phyloP scores from a whole-genome alignment of 2,888 invertebrate species.

The Clostera curtula region DNA sequence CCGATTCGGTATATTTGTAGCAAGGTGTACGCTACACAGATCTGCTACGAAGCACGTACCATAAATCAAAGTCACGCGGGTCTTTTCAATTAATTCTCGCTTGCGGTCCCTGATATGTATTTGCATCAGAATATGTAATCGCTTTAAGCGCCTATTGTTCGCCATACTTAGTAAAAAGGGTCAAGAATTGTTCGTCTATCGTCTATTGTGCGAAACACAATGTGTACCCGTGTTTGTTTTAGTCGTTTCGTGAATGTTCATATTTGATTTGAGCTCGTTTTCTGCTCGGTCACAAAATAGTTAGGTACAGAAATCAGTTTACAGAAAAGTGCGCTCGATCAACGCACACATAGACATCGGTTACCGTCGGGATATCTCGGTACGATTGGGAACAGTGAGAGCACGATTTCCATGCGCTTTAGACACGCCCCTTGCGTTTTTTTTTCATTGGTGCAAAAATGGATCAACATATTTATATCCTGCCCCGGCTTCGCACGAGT shows the following conservation, averaged over 20 bases:
- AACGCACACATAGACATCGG: too few relatives aligned
- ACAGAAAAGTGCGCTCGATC: too few relatives aligned
- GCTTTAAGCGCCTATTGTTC: conserved; percentile 28
- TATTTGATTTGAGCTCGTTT: conserved; percentile 58
- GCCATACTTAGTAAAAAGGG: conserved; percentile 36
- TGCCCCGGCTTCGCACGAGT: too few relatives aligned
- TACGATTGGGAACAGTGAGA: too few relatives aligned
- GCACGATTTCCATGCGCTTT: too few relatives aligned
- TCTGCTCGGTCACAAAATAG: too few relatives aligned
- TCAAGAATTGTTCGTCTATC: conserved; percentile 32
- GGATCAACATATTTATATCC: too few relatives aligned
- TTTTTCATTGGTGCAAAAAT: too few relatives aligned
- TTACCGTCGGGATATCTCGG: too few relatives aligned
- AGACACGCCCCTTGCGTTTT: too few relatives aligned
- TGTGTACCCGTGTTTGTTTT: conserved; percentile 51
- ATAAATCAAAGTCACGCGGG: conserved; percentile 35
- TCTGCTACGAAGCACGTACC: conserved; percentile 13
- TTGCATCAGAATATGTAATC: conserved; percentile 39
- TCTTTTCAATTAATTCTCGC: conserved; percentile 36
- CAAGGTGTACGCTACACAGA: conserved; percentile 16
- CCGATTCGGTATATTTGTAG: conserved; percentile 17
- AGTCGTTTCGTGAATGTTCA: conserved; percentile 48
- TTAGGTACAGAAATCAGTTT: too few relatives aligned
- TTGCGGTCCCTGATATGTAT: conserved; percentile 29
- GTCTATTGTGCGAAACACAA: conserved; percentile 46